Conservation (phyloP, 2,888 invertebrate species). For the Ditula angustiorana region DNA sequence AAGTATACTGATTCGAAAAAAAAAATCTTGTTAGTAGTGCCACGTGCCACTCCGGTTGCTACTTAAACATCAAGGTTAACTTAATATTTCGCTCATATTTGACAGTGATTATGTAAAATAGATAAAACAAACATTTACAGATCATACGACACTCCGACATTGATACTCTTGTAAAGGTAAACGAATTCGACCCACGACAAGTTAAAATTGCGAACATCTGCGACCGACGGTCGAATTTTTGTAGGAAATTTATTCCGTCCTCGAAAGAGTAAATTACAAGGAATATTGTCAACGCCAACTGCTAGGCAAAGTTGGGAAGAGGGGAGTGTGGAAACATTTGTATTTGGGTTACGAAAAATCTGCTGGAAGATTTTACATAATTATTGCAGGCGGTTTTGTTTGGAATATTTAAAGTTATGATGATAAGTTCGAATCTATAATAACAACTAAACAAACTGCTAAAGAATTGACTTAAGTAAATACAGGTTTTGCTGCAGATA, state of each 20-base stretch:
- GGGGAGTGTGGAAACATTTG: constrained; percentile 37
- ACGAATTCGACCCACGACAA: constrained; percentile 25
- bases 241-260: constrained; percentile 74
- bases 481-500: no score
- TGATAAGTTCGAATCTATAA: no score
- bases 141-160: not conserved
- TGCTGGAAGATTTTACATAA: constrained; percentile 4
- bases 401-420: constrained; percentile 16
- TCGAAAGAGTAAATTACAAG: constrained; percentile 77
- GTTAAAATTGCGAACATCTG: constrained; percentile 59
- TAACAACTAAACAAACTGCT: no score
- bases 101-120: no score
- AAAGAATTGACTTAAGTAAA: no score
- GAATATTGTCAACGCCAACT: constrained; percentile 74
- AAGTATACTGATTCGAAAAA: no score
- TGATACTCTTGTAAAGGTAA: constrained; percentile 21
- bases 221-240: constrained; percentile 58
- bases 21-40: no score
- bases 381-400: constrained; percentile 4
- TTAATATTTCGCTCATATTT: no score
- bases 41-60: no score
- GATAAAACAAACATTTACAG: no score
- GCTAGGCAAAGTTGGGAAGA: constrained; percentile 53
- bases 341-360: constrained; percentile 14
- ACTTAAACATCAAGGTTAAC: no score